Conservation (phyloP, 1,140 invertebrate genomes). For the Argopecten irradians region DNA sequence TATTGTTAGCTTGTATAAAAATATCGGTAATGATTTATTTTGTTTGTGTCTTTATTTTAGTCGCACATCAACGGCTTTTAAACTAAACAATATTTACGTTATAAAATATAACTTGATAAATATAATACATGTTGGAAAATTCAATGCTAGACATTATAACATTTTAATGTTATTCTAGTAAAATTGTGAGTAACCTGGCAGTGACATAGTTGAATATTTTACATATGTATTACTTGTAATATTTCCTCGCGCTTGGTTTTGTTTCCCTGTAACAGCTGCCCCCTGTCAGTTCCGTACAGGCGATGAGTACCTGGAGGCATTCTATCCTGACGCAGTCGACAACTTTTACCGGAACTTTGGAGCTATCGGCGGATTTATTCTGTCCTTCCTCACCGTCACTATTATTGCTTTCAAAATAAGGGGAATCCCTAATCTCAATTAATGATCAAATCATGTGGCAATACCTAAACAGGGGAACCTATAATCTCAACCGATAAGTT, state of each 20-base stretch:
- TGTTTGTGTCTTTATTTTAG: too few species aligned
- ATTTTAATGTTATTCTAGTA: neutral
- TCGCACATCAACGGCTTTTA: neutral
- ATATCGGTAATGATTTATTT: neutral
- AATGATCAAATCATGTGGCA: neutral
- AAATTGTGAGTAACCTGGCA: neutral
- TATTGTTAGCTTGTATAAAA: neutral
- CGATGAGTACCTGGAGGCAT: constrained; percentile 56
- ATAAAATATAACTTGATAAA: too few species aligned
- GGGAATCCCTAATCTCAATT: constrained; percentile 59
- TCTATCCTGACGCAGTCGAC: constrained; percentile 64
- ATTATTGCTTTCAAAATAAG: constrained; percentile 64
- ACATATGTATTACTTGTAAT: too few species aligned
- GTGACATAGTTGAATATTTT: neutral
- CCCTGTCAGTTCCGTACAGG: constrained; percentile 61
- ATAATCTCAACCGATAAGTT: too few species aligned
- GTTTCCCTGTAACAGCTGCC: constrained; percentile 48
- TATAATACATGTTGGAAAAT: too few species aligned
- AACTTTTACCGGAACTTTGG: constrained; percentile 65
- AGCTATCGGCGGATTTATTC: constrained; percentile 59
- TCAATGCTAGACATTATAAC: neutral
- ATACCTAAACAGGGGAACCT: too few species aligned
- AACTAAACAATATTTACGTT: too few species aligned
- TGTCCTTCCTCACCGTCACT: constrained; percentile 59
- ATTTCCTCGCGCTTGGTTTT: too few species aligned